These are phyloP conservation scores for Sesia apiformis DNA, from an alignment of 2,888 invertebrate species.

Conservation along the genomic window DNA sequence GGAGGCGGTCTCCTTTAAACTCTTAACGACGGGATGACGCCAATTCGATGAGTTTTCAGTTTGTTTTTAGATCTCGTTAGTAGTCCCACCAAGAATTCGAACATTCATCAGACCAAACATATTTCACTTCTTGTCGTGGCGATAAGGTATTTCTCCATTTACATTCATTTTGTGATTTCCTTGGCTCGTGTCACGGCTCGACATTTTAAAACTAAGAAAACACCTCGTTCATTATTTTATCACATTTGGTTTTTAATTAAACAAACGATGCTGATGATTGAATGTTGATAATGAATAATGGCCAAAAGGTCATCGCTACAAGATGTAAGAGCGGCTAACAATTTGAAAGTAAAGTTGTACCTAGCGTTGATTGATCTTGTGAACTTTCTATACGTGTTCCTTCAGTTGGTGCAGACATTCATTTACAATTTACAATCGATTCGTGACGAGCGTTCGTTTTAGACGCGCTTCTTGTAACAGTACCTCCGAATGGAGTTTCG, in stretches of 20 bases:
- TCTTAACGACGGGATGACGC: conserved; percentile 38
- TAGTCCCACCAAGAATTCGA: conserved; percentile 39
- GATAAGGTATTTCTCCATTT: conserved; percentile 55
- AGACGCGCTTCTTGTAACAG: conserved; percentile 43
- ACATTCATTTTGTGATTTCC: conserved; percentile 33
- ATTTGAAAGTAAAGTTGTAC: conserved; percentile 21
- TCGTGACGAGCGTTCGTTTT: conserved; percentile 45
- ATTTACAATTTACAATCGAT: conserved; percentile 45
- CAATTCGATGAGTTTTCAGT: conserved; percentile 41
- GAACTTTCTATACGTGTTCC: conserved; percentile 22
- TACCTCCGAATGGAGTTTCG: conserved; percentile 47
- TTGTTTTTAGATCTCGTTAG: conserved; percentile 61
- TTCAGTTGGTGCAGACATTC: conserved; percentile 16
- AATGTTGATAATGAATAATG: conserved; percentile 21
- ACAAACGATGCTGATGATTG: conserved; percentile 9
- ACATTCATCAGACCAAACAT: conserved; percentile 54
- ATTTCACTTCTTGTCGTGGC: conserved; percentile 45
- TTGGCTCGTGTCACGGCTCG: conserved; percentile 15
- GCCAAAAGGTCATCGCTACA: conserved; percentile 21
- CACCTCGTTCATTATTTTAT: conserved; percentile 26
- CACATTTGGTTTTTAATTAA: conserved; percentile 6
- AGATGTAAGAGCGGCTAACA: conserved; percentile 12
- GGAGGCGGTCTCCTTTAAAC: conserved; percentile 41
- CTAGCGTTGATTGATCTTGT: conserved; percentile 30
- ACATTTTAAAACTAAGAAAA: conserved; percentile 59